Evolutionary conservation across 2,888 invertebrate genomes (phyloP).

Genomic region (Cantharis flavilabris): DNA sequence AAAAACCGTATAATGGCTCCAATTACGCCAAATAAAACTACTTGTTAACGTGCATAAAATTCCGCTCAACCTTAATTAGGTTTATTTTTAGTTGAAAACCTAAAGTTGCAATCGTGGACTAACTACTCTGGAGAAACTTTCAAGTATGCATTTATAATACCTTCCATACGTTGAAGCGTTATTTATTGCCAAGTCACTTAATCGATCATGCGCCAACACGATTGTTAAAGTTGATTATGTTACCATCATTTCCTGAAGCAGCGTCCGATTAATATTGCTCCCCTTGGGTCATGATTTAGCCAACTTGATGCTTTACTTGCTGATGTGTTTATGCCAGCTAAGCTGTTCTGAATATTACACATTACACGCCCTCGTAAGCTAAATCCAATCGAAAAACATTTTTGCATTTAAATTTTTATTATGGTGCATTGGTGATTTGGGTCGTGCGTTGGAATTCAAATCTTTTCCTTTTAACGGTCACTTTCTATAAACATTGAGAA

Average conservation of each 20-base stretch:
- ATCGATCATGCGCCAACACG: conserved; percentile 41
- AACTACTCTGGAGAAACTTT: background rate
- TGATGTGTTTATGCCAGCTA: conserved; percentile 39
- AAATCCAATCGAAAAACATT: background rate
- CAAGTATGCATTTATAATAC: background rate
- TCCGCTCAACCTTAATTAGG: background rate
- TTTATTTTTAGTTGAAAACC: conserved; percentile 19
- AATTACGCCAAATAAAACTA: background rate
- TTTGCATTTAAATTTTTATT: background rate
- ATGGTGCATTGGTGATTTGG: background rate
- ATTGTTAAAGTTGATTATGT: conserved; percentile 42
- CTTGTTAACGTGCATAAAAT: background rate
- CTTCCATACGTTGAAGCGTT: conserved; percentile 8
- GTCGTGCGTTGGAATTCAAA: background rate
- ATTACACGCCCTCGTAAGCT: conserved; percentile 31
- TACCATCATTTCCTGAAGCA: conserved; percentile 40
- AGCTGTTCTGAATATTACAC: conserved; percentile 35
- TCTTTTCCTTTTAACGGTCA: conserved; percentile 29
- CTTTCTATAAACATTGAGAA: conserved; percentile 51
- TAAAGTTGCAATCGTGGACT: conserved; percentile 12
- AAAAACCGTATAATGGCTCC: background rate
- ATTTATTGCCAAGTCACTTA: conserved; percentile 39
- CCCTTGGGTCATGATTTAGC: conserved; percentile 41
- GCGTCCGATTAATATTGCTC: conserved; percentile 43
- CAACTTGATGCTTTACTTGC: conserved; percentile 40